A percentile compares a stretch with the other conserved stretches of the same genome.
Conservation (phyloP, 2,888 invertebrate genomes). For the Mesorhabditis spiculigera region DNA sequence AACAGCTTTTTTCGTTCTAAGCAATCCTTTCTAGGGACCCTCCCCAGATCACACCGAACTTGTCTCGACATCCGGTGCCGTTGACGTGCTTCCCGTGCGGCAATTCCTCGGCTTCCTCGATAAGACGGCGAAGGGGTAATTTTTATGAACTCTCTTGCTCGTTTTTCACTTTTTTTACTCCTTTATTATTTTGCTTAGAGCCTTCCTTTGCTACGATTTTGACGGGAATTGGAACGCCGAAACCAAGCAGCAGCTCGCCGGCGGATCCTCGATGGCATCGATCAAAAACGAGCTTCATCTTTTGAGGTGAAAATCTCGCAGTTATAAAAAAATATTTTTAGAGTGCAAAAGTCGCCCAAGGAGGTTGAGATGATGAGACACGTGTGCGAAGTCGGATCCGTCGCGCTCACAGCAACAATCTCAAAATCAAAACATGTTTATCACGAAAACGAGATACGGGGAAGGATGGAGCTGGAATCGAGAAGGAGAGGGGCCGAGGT, state of each 20-base stretch:
- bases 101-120: slow-evolving; percentile 31
- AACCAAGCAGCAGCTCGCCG: not conserved
- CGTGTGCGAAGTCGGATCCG: slow-evolving; percentile 77
- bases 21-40: slow-evolving; percentile 19
- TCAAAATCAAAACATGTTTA: slow-evolving; percentile 63
- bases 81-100: slow-evolving; percentile 36
- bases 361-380: slow-evolving; percentile 78
- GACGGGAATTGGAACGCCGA: not conserved
- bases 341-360: slow-evolving; percentile 78
- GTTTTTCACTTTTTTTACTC: not conserved
- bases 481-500: slow-evolving; percentile 75
- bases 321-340: slow-evolving; percentile 51
- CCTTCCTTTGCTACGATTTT: slow-evolving; percentile 15
- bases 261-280: not conserved
- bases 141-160: slow-evolving; percentile 7
- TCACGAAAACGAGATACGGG: slow-evolving; percentile 36
- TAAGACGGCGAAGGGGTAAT: slow-evolving; percentile 7
- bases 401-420: slow-evolving; percentile 81
- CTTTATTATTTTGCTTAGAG: slow-evolving; percentile 9
- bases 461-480: slow-evolving; percentile 59
- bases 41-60: slow-evolving; percentile 25
- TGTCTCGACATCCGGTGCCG: slow-evolving; percentile 31
- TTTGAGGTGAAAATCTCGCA: not conserved
- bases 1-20: not conserved
- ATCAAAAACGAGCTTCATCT: not conserved